These are phyloP conservation scores for Drosophila leonis DNA, from an alignment of 2,888 invertebrate genomes.

Conservation along the genomic window DNA sequence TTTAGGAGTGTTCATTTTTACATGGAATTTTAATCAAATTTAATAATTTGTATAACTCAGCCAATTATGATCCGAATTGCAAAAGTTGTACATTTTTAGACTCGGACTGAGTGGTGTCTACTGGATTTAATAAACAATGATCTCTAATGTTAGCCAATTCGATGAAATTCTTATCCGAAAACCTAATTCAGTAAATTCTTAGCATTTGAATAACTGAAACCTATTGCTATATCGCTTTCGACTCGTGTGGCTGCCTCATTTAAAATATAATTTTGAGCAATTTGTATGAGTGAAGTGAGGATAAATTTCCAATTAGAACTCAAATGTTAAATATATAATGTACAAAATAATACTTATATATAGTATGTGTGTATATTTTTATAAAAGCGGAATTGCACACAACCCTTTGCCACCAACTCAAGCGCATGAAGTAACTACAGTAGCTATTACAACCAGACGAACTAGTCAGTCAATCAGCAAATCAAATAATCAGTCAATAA, in stretches of 20 bases:
- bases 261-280: too few species aligned
- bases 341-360: not conserved
- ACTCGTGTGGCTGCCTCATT: too few species aligned
- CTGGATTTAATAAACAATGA: too few species aligned
- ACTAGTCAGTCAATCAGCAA: not conserved
- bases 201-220: too few species aligned
- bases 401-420: not conserved
- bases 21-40: not conserved
- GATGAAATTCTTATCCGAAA: not conserved
- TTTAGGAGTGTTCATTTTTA: not conserved
- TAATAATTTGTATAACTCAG: not conserved
- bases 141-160: not conserved
- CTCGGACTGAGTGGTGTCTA: not conserved
- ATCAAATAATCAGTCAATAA: not conserved
- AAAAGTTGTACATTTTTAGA: not conserved
- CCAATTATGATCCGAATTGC: not conserved
- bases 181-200: not conserved
- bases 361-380: not conserved
- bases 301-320: not conserved
- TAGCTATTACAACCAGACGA: slow-evolving; percentile 1
- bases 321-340: not conserved
- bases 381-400: not conserved
- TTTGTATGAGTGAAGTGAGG: too few species aligned
- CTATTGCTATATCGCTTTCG: too few species aligned
- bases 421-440: not conserved